These are phyloP conservation scores for Ceraclea dissimilis DNA, from an alignment of 2,888 invertebrate genomes.

Conservation along the genomic window DNA sequence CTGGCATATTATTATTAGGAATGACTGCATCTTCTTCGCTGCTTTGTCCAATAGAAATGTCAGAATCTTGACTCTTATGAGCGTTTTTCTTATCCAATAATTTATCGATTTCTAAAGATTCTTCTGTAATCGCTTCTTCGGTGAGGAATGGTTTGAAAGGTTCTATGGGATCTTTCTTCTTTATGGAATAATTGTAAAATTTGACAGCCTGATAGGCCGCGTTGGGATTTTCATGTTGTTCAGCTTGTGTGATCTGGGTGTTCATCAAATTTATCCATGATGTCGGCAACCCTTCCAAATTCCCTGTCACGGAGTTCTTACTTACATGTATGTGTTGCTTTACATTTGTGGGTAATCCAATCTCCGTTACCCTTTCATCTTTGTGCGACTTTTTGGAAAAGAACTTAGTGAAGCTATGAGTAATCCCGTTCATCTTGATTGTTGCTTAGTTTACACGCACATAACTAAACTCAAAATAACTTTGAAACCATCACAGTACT, in stretches of 20 bases:
- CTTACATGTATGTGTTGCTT: conserved; percentile 82
- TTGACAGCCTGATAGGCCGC: conserved; percentile 87
- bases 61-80: conserved; percentile 57
- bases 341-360: conserved; percentile 79
- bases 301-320: conserved; percentile 73
- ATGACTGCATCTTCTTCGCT: conserved; percentile 47
- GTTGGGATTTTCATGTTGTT: conserved; percentile 83
- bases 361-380: conserved; percentile 55
- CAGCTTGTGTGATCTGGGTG: conserved; percentile 76
- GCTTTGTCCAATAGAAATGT: conserved; percentile 45
- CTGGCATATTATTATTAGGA: conserved; percentile 32
- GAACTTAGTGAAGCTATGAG: conserved; percentile 44
- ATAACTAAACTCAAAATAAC: conserved; percentile 5
- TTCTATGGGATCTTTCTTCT: conserved; percentile 65
- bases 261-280: conserved; percentile 75
- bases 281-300: conserved; percentile 77
- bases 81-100: conserved; percentile 66
- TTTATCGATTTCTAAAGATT: conserved; percentile 74
- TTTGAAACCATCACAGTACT: not conserved
- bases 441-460: conserved; percentile 9
- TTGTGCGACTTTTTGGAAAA: conserved; percentile 41
- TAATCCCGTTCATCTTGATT: conserved; percentile 43
- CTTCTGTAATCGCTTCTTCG: conserved; percentile 70
- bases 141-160: conserved; percentile 77
- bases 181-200: conserved; percentile 81